Evolutionary conservation across 2,113 vertebrate species (phyloP), one percentile per base, ranked within the genome.

Genomic region (Collichthys lucidus): DNA sequence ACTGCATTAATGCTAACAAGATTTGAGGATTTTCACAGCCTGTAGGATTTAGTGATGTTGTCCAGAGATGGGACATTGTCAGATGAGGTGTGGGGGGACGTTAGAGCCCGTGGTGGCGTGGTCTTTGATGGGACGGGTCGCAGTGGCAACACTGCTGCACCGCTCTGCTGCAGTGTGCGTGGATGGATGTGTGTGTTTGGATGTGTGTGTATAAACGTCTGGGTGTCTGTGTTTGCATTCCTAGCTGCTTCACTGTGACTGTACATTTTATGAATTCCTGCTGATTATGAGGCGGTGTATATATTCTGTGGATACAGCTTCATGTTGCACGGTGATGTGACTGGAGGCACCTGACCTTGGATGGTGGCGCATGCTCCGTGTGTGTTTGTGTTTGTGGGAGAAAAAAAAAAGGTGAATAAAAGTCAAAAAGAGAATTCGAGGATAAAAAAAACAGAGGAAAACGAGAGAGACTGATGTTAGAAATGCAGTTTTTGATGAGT

Each of bases 261-360:
- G 35, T 40, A 53, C 16, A 50, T 72, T 31, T 9, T 49, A 2
- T 50, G 11, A 15, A 5, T 59, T 57, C 2, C 20, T 26, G 74
- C 12, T 65, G 53, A 17, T 65, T 46, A 2, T 40, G 59, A 22
- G n/a, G 8, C 0, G 68, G 60, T 40, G 15, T 40, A 15, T 40
- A 42, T 57, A 56, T 26, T 26, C 7, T 62, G 53, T 66, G 66
- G 50, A 8, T 60, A 24, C 42, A 82, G 81, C 44, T 78, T 78
- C 64, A 62, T 86, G 79, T 80, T 83, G 60, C 70, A 69, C 8
- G 53, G 50, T 26, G 81, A 61, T 79, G 74, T 79, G 87, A 75
- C 22, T 77, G 85, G 67, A 71, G 40, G 65, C 86, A 91, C 83
- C 91, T 93, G 93, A 93, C 92, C 93, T 94, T 93, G 91, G 91